These are phyloP conservation scores for Campylomormyrus tamandua DNA, from an alignment of 2,113 vertebrate species.

Conservation along the genomic window DNA sequence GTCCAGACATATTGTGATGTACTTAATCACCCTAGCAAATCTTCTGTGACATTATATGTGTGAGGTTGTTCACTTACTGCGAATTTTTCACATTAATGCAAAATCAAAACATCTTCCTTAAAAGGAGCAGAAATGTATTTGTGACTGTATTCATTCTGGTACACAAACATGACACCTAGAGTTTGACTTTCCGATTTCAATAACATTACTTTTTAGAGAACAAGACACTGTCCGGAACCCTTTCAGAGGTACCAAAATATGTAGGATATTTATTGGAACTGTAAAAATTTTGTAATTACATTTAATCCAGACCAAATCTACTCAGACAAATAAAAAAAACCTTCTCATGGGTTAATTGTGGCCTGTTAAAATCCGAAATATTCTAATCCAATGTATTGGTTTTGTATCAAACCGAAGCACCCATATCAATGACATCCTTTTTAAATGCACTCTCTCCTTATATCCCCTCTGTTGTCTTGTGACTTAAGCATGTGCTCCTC, in stretches of 20 bases:
- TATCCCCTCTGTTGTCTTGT: slow-evolving; percentile 26
- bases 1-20: neutral
- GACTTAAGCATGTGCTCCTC: slow-evolving; percentile 38
- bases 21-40: neutral
- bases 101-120: neutral
- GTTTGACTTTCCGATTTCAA: neutral
- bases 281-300: neutral
- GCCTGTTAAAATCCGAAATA: neutral
- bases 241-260: neutral
- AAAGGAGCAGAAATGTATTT: neutral
- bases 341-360: neutral
- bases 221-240: neutral
- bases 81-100: neutral
- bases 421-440: neutral
- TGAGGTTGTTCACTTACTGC: neutral
- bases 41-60: neutral
- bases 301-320: neutral
- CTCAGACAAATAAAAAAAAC: neutral
- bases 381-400: neutral
- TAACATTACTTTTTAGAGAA: neutral
- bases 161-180: neutral
- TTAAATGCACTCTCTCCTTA: neutral
- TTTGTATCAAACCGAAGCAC: neutral
- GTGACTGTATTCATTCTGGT: neutral
- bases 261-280: neutral